Evolutionary conservation across 2,113 vertebrate species (phyloP), one percentile per base, ranked within the genome.

Genomic region (Canis aureus): DNA sequence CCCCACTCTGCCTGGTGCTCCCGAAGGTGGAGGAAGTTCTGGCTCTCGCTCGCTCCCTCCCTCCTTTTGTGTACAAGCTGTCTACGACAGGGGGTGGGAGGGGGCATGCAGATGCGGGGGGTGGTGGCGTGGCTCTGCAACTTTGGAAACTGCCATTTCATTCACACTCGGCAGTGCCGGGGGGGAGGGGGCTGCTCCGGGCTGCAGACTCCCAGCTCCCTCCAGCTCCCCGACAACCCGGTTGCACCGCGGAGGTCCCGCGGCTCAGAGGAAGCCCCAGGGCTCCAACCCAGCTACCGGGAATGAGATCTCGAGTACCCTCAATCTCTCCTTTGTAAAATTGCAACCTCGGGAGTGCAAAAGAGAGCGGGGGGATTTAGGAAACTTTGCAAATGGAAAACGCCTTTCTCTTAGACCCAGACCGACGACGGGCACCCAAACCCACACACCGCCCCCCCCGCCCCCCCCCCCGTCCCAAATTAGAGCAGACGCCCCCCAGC

Each of bases 21-120:
- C 73, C 13, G 73, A 89, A 97, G 97, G 91, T 94, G 94, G 55
- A 96, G 94, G 91, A 98, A 97, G 97, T 97, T 88, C 69, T 94
- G 95, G 74, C 76, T 87, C 67, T 59, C 43, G 57, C 69, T 53
- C 74, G 12, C 79, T 80, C 93, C 92, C 91, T 95, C 94, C 82
- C 94, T 92, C 95, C 98, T 97, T 98, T 98, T 98, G 98, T 98
- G 97, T 97, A 98, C 97, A 92, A 92, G 97, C 97, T 66, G 96
- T 97, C 97, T 97, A 78, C 94, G 66, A 59, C 94, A 59, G 79
- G 81, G 89, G 94, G 87, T 88, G 95, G 97, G 97, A 87, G 94
- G 95, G 95, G 97, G 96, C 95, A 71, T 74, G 97, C 95, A 97
- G 97, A 98, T 96, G 83, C 95, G 22, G 95, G 93, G 91, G 96